Base-by-base conservation (phyloP, 92 coral and sea anemone species). In the Porites rus region DNA sequence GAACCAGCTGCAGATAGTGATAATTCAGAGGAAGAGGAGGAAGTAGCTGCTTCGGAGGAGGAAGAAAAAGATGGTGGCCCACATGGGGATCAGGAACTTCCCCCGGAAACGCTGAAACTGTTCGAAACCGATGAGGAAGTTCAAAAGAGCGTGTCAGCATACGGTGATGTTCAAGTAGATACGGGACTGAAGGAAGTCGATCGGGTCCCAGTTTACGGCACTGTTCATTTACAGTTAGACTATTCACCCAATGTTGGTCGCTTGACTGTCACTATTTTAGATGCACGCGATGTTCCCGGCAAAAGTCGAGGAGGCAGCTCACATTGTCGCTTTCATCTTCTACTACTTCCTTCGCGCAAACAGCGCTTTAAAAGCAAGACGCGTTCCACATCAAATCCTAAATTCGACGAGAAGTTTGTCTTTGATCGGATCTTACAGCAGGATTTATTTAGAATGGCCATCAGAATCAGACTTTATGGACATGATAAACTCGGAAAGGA, bases 341-440 rank as follows among this genome's bases (percentile, higher is more conserved):
- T 93, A 16, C 92, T 95, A 6, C 90, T 97, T 0, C 99, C 99
- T 13, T 92, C 88, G 54, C 95, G 90, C 60, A 91, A 82, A 68
- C 99, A 97, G 63, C 94, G 98, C 24, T 93, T 95, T 69, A 97
- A 95, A 83, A 97, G 94, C 73, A 97, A 95, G 84, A 46, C 95
- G 17, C 87, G 90, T 58, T 80, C 94, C 62, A 85, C 95, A 51
- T 85, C 91, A 25, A 83, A 93, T n/a, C 98, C 99, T 16, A 91
- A 77, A 38, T 97, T 95, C 84, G 88, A 92, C 70, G 99, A 97
- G 84, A 95, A 94, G n/a, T 97, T 95, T 64, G 91, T 91, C 24
- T 97, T 97, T 60, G 96, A 97, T 79, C 91, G 98, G n/a, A 91
- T 97, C 1, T 83, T 89, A 63, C 86, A 91, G 75, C 91, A 94